Evolutionary conservation across 2,888 invertebrate genomes (phyloP), one percentile per base, ranked within the genome.

Genomic region (Microchrysa polita): DNA sequence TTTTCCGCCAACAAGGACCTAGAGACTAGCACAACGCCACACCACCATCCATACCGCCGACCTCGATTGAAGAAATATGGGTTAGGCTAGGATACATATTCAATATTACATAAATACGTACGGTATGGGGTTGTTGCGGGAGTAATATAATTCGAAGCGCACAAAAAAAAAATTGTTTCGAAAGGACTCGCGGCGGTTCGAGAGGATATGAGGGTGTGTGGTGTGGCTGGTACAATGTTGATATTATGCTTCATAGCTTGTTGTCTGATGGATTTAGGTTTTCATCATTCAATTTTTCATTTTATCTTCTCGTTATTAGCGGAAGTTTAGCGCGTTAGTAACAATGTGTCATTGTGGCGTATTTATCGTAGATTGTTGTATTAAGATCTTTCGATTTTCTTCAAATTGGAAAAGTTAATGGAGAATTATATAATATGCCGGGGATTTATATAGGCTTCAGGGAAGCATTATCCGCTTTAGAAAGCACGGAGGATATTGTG

Each of bases 171-270:
- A n/a, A n/a, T n/a, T n/a, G n/a, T n/a, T n/a, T n/a, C n/a, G n/a
- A n/a, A n/a, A n/a, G n/a, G n/a, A n/a, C n/a, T n/a, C n/a, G n/a
- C n/a, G n/a, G n/a, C n/a, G n/a, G n/a, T n/a, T n/a, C n/a, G n/a
- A 14, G 61, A 27, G 42, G n/a, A 18, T n/a, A 16, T 9, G 18
- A 40, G 4, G 18, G n/a, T 63, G 61, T 59, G n/a, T 59, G 61
- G 16, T 63, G 40, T 63, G 20, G 16, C 61, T 63, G 61, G 40
- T 63, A 12, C 42, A 0, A 42, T 18, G 61, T 40, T 40, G 61
- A 63, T 63, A 63, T 40, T 40, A 63, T 63, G 61, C 61, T 63
- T 42, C 42, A 63, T 40, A 63, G 61, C 40, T 63, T 63, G 40
- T 40, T 63, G 22, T 55, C 55, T 20, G 55, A 55, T 55, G 55